Conservation (phyloP, 2,113 vertebrate genomes). For the Tonatia bakeri region DNA sequence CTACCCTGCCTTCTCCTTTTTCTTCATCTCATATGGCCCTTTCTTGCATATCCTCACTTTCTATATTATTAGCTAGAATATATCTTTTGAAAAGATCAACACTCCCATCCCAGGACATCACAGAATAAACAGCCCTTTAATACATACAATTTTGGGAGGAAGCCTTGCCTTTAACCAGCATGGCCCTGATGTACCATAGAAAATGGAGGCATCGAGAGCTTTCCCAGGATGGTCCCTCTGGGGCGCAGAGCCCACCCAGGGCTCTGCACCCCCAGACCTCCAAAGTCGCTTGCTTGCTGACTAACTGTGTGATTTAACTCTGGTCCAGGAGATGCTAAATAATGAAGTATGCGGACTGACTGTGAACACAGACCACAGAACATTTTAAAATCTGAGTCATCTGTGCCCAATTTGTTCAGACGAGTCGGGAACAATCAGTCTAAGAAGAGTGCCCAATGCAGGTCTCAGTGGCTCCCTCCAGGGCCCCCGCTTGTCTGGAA, state of each 20-base stretch:
- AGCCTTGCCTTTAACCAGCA: not conserved
- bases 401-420: not conserved
- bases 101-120: not conserved
- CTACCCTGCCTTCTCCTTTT: not conserved
- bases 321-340: not conserved
- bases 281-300: not conserved
- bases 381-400: not conserved
- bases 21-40: not conserved
- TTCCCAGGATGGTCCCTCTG: not conserved
- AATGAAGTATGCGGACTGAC: not conserved
- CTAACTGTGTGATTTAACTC: not conserved
- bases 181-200: not conserved
- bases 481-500: not conserved
- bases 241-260: not conserved
- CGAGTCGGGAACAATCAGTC: not conserved
- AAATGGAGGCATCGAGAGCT: not conserved
- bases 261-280: not conserved
- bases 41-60: not conserved
- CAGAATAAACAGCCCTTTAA: not conserved
- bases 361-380: slow-evolving; percentile 5
- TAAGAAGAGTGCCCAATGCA: not conserved
- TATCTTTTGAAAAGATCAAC: not conserved
- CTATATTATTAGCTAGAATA: not conserved
- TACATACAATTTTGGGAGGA: not conserved
- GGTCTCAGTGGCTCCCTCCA: not conserved